These are phyloP conservation scores for Urocyon cinereoargenteus DNA, from an alignment of 2,797 vertebrate genomes.

Conservation along the genomic window DNA sequence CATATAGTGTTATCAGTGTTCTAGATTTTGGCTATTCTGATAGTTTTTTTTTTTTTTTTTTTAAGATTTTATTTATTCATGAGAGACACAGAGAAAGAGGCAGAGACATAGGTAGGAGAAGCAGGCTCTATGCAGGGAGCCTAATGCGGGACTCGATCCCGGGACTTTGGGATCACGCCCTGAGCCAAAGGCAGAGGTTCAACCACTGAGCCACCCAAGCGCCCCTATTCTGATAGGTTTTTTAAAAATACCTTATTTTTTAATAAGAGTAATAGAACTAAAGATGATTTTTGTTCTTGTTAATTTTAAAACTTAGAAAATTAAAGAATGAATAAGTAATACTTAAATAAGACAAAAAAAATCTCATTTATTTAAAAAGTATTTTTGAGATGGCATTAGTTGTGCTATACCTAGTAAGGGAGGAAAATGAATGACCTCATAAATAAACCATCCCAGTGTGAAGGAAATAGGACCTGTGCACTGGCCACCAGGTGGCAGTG, in stretches of 20 bases:
- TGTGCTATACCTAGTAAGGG: not conserved
- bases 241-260: not conserved
- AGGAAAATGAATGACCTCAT: not conserved
- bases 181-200: too few relatives aligned
- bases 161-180: too few relatives aligned
- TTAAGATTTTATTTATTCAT: too few relatives aligned
- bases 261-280: not conserved
- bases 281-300: constrained; percentile 58
- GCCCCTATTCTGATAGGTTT: not conserved
- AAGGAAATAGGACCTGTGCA: not conserved
- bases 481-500: not conserved
- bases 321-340: not conserved
- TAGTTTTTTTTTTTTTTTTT: not conserved
- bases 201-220: too few relatives aligned
- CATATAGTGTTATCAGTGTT: not conserved
- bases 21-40: not conserved
- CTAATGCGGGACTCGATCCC: too few relatives aligned
- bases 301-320: constrained; percentile 1
- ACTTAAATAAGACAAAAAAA: not conserved
- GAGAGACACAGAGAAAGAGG: too few relatives aligned
- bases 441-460: not conserved
- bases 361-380: not conserved
- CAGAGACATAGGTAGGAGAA: too few relatives aligned
- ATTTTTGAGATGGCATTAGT: not conserved
- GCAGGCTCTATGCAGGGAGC: too few relatives aligned